Conservation (phyloP, 2,888 invertebrate genomes). For the Diachrysia chrysitis region DNA sequence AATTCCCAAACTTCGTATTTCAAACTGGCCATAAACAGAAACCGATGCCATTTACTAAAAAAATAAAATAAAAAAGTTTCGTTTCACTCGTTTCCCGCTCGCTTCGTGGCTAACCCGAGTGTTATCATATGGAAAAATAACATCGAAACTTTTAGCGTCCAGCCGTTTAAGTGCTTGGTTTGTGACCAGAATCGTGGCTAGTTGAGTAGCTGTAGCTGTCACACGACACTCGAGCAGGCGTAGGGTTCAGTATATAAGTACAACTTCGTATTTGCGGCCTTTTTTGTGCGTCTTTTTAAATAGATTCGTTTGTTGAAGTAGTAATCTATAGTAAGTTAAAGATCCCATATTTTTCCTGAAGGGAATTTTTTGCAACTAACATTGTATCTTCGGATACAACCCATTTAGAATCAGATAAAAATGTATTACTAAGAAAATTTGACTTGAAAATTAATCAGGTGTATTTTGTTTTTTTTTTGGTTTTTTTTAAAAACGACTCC, state of each 20-base stretch:
- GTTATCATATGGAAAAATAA: slow-evolving; percentile 62
- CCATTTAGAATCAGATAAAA: background rate
- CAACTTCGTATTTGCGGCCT: background rate
- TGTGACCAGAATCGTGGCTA: slow-evolving; percentile 37
- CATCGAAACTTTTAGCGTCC: slow-evolving; percentile 56
- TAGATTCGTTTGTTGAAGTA: background rate
- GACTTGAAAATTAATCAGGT: too few relatives aligned
- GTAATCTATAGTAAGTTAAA: background rate
- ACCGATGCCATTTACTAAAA: background rate
- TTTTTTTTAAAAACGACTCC: too few relatives aligned
- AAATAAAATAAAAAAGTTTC: background rate
- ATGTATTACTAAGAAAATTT: background rate
- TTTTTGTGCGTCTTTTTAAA: background rate
- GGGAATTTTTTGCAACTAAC: background rate
- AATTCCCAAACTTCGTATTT: background rate
- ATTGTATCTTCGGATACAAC: background rate
- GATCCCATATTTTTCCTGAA: background rate
- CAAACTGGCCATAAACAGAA: background rate
- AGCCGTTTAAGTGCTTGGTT: slow-evolving; percentile 53
- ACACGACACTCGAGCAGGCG: background rate
- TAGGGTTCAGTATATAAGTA: background rate
- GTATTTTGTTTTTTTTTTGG: too few relatives aligned
- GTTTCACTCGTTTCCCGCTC: slow-evolving; percentile 8
- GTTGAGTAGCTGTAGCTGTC: slow-evolving; percentile 32
- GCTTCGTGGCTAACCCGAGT: slow-evolving; percentile 41